Evolutionary conservation across 2,888 invertebrate genomes (phyloP), one percentile per base, ranked within the genome.

Genomic region (Calameuta pallipes): DNA sequence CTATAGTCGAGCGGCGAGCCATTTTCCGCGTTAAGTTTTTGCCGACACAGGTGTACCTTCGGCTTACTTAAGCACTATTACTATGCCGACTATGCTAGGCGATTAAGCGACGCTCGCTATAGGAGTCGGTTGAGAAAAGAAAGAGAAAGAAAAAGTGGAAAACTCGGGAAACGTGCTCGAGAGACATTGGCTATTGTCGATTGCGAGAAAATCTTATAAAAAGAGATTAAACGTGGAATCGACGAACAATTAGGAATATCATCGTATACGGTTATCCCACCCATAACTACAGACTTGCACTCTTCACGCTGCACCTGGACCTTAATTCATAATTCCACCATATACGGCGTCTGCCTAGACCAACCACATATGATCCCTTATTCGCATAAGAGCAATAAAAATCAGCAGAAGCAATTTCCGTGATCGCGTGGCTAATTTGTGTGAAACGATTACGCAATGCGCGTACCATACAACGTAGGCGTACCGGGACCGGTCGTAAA

Each of bases 401-500:
- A 81, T 83, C 83, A 71, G 23, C 35, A 73, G n/a, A 74, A 74
- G 79, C 83, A 84, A 84, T 81, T 83, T 83, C 82, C 81, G 79
- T 75, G 83, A 75, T 76, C 80, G 80, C 82, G 79, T 73, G 75
- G 74, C 81, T 82, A 83, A 84, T 82, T 83, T 80, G 78, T 78
- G 70, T 76, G 75, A 75, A 75, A 78, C 74, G 79, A 77, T 84
- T 84, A 78, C 80, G 82, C 78, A 84, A 84, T 77, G 23, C 56
- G 4, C 74, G 74, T 75, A 78, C 69, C 76, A 83, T 4, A 80
- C 78, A 78, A 82, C 82, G 83, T 84, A 81, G 83, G 82, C 81
- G 84, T 84, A 80, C 79, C 80, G 80, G 80, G 81, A 80, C 76
- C 77, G 77, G 56, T 85, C 86, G 82, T 85, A 85, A 86, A 86